Evolutionary conservation across 2,797 vertebrate genomes (phyloP).

Genomic region (Paramormyrops hopkinsi): DNA sequence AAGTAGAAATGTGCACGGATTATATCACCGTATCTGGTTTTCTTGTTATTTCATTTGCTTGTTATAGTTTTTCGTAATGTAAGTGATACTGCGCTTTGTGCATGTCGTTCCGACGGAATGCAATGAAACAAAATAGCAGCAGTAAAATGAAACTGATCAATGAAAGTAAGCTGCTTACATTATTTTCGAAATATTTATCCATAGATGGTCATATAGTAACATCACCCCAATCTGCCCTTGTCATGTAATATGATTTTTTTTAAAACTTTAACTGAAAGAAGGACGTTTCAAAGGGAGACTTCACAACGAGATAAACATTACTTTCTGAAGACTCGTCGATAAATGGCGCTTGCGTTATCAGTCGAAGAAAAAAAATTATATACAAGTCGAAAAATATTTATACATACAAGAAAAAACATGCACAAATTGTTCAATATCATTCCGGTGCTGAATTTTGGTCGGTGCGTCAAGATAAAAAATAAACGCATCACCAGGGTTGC

Average conservation of each 20-base stretch:
- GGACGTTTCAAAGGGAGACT: neutral
- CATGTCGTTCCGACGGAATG: neutral
- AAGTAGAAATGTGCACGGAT: neutral
- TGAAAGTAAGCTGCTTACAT: neutral
- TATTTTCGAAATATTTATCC: neutral
- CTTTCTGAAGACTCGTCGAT: neutral
- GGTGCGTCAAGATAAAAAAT: neutral
- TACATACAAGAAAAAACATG: neutral
- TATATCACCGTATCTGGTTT: neutral
- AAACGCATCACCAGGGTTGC: neutral
- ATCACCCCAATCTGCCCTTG: neutral
- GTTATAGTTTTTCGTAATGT: neutral
- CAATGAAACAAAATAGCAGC: neutral
- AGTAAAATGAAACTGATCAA: slow-evolving; percentile 1
- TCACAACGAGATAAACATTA: too few relatives aligned
- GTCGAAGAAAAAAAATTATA: neutral
- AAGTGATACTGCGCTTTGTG: neutral
- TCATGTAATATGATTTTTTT: neutral
- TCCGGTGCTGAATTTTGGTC: neutral
- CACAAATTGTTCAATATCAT: neutral
- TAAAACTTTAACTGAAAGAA: neutral
- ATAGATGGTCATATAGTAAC: neutral
- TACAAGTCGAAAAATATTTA: neutral
- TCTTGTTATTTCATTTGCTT: neutral
- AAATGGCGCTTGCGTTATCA: neutral